Percentiles rank a stretch among this genome's conserved stretches.
These are phyloP conservation scores for Scaptomyza hsui DNA, from an alignment of 1,140 invertebrate species.

Conservation along the genomic window DNA sequence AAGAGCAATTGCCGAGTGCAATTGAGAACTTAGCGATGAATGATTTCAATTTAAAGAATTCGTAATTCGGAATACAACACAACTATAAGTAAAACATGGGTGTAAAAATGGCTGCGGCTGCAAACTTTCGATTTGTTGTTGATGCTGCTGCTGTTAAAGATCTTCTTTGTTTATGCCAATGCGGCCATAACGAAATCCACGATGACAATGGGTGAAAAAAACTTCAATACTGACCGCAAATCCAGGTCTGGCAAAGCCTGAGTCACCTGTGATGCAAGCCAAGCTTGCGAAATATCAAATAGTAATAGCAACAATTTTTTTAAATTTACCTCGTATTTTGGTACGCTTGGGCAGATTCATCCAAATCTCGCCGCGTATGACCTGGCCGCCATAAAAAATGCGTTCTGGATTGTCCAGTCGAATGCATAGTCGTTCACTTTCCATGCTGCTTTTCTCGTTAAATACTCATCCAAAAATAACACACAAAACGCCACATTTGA, in stretches of 20 bases:
- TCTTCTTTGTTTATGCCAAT: slow-evolving; percentile 75
- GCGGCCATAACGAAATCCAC: slow-evolving; percentile 63
- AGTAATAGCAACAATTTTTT: not conserved
- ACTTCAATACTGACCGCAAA: slow-evolving; percentile 34
- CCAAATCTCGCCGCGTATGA: slow-evolving; percentile 77
- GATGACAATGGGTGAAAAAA: slow-evolving; percentile 50
- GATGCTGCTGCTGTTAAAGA: slow-evolving; percentile 41
- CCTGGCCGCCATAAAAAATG: slow-evolving; percentile 76
- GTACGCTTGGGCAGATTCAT: slow-evolving; percentile 75
- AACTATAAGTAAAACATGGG: slow-evolving; percentile 7
- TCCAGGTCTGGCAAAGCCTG: slow-evolving; percentile 25
- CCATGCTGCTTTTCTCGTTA: slow-evolving; percentile 70
- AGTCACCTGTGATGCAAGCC: slow-evolving; percentile 57
- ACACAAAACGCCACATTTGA: slow-evolving; percentile 65
- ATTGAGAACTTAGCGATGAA: slow-evolving; percentile 72
- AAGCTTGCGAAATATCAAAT: slow-evolving; percentile 35
- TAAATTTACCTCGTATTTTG: slow-evolving; percentile 80
- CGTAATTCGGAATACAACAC: slow-evolving; percentile 24
- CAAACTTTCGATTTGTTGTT: slow-evolving; percentile 32
- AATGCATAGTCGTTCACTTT: slow-evolving; percentile 79
- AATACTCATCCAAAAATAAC: slow-evolving; percentile 78
- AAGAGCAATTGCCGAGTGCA: slow-evolving; percentile 41
- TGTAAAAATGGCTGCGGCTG: slow-evolving; percentile 46
- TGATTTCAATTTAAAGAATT: slow-evolving; percentile 59
- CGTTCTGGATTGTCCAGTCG: slow-evolving; percentile 74